Evolutionary conservation across 1,140 invertebrate genomes (phyloP).

Genomic region (Zaprionus kolodkinae): DNA sequence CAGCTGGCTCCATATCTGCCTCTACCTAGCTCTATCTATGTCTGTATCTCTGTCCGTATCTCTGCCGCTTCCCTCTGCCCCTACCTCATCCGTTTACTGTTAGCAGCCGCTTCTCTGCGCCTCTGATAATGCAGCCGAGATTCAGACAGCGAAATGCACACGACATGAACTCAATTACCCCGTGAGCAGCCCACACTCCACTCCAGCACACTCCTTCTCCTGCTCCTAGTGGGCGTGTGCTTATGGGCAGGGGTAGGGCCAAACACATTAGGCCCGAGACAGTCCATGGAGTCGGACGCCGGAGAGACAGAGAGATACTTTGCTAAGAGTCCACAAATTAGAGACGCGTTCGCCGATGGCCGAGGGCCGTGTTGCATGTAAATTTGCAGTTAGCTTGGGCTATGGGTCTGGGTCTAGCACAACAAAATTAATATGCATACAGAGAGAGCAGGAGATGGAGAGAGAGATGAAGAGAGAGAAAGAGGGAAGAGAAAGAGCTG

Average conservation of each 20-base stretch:
- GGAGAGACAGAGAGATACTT: conserved; percentile 30
- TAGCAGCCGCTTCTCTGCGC: conserved; percentile 22
- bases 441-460: conserved; percentile 19
- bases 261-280: conserved; percentile 52
- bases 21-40: neutral
- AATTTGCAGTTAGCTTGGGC: conserved; percentile 69
- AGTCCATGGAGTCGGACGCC: neutral
- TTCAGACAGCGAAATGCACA: conserved; percentile 46
- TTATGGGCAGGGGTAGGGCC: conserved; percentile 7
- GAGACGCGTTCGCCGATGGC: conserved; percentile 58
- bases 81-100: conserved; percentile 7
- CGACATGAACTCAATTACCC: conserved; percentile 74
- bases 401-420: conserved; percentile 50
- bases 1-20: too few species aligned
- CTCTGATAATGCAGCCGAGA: conserved; percentile 43
- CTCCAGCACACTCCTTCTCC: neutral
- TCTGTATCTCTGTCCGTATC: neutral
- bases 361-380: conserved; percentile 66
- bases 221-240: conserved; percentile 40
- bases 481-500: neutral
- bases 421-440: conserved; percentile 79
- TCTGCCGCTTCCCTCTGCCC: neutral
- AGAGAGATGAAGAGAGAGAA: neutral
- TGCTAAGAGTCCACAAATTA: conserved; percentile 75
- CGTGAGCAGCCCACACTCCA: neutral